Base-by-base conservation (phyloP, 2,113 vertebrate species). In the Xenopus borealis region DNA sequence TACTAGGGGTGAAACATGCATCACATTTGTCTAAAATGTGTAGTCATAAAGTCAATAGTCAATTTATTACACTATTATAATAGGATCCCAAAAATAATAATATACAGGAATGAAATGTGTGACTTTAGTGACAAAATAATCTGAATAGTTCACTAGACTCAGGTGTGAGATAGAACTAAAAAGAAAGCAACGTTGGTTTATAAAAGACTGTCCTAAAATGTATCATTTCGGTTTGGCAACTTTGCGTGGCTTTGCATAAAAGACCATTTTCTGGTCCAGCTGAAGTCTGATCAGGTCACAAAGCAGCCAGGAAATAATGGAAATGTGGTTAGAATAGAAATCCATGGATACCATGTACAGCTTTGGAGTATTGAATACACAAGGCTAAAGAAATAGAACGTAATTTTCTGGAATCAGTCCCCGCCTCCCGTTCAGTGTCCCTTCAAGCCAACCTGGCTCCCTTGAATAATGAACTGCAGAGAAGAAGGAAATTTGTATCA, bases 401-500 rank as follows among this genome's bases (percentile, higher is more conserved):
- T 99, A 99, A 81, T 99, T 98, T 81, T 98, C 92, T 81, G 97
- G 97, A 88, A 99, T 98, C 85, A 99, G 95, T 83, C 97, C 97
- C 80, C 91, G 90, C 86, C 91, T 97, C 82, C 97, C 97, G 66
- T 98, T 93, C 88, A 99, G 89, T 0, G 94, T 97, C 80, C 96
- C 97, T 83, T 98, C 96, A 64, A 99, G 91, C 97, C 97, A 99
- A 80, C 97, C 97, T 0, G 97, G 97, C 79, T 99, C 97, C 80
- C 93, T 90, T 17, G 96, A 98, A 78, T 83, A 86, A 80, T 91
- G 89, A 72, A 93, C 92, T 93, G 80, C 19, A 79, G 86, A 85
- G 69, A 80, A 79, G 55, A 53, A n/a, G 53, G 12, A 18, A 19
- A 16, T 58, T 17, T 1, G 3, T 8, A 13, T 53, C 12, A 14